Evolutionary conservation across 2,888 invertebrate genomes (phyloP), one percentile per base, ranked within the genome.

Genomic region (Mongoloraphidia duomilia): DNA sequence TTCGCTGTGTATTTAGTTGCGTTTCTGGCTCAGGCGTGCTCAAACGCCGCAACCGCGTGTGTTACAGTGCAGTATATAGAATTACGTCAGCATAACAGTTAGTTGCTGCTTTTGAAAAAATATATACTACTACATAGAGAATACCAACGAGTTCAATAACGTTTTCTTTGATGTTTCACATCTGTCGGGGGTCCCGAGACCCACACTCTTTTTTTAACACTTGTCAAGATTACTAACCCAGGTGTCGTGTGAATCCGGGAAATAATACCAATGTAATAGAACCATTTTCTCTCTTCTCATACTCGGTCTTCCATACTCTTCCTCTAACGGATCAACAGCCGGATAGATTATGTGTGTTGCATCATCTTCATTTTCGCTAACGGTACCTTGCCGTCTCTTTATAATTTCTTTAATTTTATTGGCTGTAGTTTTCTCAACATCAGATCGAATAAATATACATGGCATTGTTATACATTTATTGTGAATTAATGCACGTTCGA

Each of bases 191-290:
- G n/a, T n/a, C n/a, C n/a, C n/a, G n/a, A n/a, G n/a, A n/a, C n/a
- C n/a, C n/a, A n/a, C n/a, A n/a, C n/a, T n/a, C n/a, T n/a, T n/a
- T n/a, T 45, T 44, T 46, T 44, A 47, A 14, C 34, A 35, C n/a
- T 44, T 13, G 17, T 6, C 5, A 34, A 44, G 1, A 44, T 26
- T 26, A 56, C 61, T 67, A 17, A 82, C 79, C 90, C 90, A 91
- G 0, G 88, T 84, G 65, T 92, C 91, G 63, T 89, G 86, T 56
- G 88, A 89, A 69, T 95, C 95, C 2, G 96, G 96, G 62, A 90
- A 82, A 65, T 92, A 94, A 72, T 92, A 93, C 92, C 94, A 96
- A 67, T 96, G 96, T 60, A 96, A 75, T 63, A 95, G 77, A 26
- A 86, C 81, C 68, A 82, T 78, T 62, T 80, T 79, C 44, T 88